Evolutionary conservation across 2,888 invertebrate species (phyloP).

Genomic region (Oxytorus armatus): DNA sequence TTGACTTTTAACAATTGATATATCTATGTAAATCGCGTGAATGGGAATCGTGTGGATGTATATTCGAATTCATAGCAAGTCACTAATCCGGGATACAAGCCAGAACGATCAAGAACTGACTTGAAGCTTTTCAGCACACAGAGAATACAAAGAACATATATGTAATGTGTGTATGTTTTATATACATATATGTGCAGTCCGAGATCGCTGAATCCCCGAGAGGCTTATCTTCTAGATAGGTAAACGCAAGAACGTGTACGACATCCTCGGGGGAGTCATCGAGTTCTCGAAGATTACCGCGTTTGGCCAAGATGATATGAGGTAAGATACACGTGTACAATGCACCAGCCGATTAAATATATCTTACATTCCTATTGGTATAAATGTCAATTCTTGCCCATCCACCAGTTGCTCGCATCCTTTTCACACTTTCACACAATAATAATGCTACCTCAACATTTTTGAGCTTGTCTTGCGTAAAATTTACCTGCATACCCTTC

Average conservation of each 20-base stretch:
- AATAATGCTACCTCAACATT: too few species aligned
- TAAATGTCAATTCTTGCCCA: neutral
- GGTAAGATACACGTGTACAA: conserved; percentile 6
- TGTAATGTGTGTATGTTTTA: too few species aligned
- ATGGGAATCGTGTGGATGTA: neutral
- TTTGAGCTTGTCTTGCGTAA: too few species aligned
- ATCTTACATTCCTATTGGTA: too few species aligned
- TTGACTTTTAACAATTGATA: neutral
- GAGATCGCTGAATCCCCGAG: conserved; percentile 36
- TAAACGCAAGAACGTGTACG: conserved; percentile 15
- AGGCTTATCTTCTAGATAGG: conserved; percentile 8
- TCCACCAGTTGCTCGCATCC: neutral
- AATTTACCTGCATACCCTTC: too few species aligned
- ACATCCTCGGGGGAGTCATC: conserved; percentile 26
- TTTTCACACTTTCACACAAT: neutral
- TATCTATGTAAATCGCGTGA: neutral
- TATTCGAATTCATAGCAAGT: neutral
- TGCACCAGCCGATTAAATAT: too few species aligned
- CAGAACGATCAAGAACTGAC: neutral
- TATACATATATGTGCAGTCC: neutral
- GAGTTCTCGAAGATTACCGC: conserved; percentile 44
- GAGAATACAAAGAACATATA: too few species aligned
- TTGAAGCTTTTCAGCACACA: neutral
- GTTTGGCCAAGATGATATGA: conserved; percentile 18
- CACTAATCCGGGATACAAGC: neutral